Conservation (phyloP, 2,797 vertebrate species). For the Gobionotothen gibberifrons region DNA sequence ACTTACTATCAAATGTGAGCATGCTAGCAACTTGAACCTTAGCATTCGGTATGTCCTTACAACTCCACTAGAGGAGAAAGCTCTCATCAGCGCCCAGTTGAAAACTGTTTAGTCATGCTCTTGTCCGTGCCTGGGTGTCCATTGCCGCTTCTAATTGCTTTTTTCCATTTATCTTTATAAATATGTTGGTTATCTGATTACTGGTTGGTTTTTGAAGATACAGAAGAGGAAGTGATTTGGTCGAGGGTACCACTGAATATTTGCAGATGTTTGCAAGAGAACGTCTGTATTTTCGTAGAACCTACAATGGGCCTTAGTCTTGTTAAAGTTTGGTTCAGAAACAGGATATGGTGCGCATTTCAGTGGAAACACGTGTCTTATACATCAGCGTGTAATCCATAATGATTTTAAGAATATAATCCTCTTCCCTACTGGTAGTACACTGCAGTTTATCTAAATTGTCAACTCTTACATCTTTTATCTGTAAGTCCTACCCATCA, state of each 20-base stretch:
- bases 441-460: conserved; percentile 30
- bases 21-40: background rate
- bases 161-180: too few relatives aligned
- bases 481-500: conserved; percentile 49
- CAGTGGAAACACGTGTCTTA: conserved; percentile 2
- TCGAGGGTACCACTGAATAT: background rate
- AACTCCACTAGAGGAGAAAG: too few relatives aligned
- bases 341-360: conserved; percentile 3
- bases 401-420: conserved; percentile 35
- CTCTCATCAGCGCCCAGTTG: too few relatives aligned
- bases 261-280: background rate
- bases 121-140: too few relatives aligned
- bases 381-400: conserved; percentile 18
- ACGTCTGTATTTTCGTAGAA: background rate
- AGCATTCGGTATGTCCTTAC: background rate
- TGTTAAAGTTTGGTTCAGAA: background rate
- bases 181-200: too few relatives aligned
- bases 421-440: conserved; percentile 1
- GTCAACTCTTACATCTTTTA: conserved; percentile 42
- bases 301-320: background rate
- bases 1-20: background rate
- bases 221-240: background rate
- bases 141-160: too few relatives aligned
- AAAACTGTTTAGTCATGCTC: too few relatives aligned
- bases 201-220: too few relatives aligned